Conservation (phyloP, 1,140 invertebrate species). For the Oscheius sp. region DNA sequence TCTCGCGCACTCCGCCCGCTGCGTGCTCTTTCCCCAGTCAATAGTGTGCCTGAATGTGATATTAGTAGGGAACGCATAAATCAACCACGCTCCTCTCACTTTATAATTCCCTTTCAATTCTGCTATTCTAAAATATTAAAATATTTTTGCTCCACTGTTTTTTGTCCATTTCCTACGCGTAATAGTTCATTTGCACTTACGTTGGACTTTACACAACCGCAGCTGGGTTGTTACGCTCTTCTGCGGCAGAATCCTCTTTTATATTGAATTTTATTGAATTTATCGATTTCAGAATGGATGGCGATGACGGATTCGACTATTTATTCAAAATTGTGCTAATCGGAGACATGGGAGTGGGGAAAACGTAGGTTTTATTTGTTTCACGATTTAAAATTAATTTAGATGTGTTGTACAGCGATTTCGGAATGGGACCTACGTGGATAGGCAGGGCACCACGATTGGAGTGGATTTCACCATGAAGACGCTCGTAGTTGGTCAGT, state of each 20-base stretch:
- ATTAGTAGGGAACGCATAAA: not conserved
- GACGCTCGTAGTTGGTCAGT: conserved; percentile 74
- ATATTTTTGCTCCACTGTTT: too few species aligned
- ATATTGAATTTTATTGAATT: conserved; percentile 1
- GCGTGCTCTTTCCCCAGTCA: conserved; percentile 2
- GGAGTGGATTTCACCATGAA: conserved; percentile 96
- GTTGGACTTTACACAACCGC: too few species aligned
- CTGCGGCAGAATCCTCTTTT: not conserved
- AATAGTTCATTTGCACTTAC: too few species aligned
- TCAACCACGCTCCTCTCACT: not conserved
- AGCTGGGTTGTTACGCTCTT: too few species aligned
- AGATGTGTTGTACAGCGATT: conserved; percentile 80
- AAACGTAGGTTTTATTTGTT: conserved; percentile 71
- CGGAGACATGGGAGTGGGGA: conserved; percentile 79
- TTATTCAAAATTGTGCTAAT: conserved; percentile 80
- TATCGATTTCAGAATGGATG: conserved; percentile 41
- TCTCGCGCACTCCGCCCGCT: conserved; percentile 1
- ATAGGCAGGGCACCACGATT: conserved; percentile 87
- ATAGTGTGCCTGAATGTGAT: not conserved
- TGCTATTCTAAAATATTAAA: too few species aligned
- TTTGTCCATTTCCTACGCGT: too few species aligned
- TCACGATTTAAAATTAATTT: conserved; percentile 30
- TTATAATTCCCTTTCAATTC: not conserved
- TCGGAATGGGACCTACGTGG: conserved; percentile 86
- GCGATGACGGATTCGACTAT: conserved; percentile 61